Conservation (phyloP, 2,113 vertebrate genomes). For the Cynopterus brachyotis region DNA sequence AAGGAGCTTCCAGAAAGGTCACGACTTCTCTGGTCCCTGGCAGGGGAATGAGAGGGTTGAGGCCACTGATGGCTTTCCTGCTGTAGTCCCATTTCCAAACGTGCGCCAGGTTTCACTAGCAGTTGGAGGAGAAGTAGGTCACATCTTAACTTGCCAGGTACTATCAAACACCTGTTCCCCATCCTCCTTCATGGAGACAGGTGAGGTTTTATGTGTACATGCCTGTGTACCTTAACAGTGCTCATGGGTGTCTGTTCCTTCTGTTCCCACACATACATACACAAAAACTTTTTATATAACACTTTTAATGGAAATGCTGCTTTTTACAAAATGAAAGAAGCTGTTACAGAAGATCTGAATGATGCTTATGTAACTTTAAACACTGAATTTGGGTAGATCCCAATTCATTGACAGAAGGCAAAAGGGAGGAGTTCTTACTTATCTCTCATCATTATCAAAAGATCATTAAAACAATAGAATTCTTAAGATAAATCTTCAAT, state of each 20-base stretch:
- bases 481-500: slow-evolving; percentile 23
- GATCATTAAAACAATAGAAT: slow-evolving; percentile 30
- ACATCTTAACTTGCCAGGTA: background rate
- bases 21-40: background rate
- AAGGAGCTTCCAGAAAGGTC: background rate
- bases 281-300: slow-evolving; percentile 70
- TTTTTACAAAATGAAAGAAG: slow-evolving; percentile 62
- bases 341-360: slow-evolving; percentile 69
- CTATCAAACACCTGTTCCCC: background rate
- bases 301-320: slow-evolving; percentile 68
- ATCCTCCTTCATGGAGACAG: background rate
- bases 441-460: background rate
- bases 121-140: background rate
- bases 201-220: background rate
- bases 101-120: background rate
- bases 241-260: background rate
- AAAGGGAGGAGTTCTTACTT: slow-evolving; percentile 44
- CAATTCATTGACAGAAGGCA: slow-evolving; percentile 65
- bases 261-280: slow-evolving; percentile 35
- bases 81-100: background rate
- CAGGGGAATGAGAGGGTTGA: background rate
- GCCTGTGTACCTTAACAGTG: background rate
- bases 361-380: slow-evolving; percentile 75
- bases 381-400: slow-evolving; percentile 56
- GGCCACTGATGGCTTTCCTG: background rate